Evolutionary conservation across 2,888 invertebrate species (phyloP), one percentile per base, ranked within the genome.

Genomic region (Drosophila flavopinicola): DNA sequence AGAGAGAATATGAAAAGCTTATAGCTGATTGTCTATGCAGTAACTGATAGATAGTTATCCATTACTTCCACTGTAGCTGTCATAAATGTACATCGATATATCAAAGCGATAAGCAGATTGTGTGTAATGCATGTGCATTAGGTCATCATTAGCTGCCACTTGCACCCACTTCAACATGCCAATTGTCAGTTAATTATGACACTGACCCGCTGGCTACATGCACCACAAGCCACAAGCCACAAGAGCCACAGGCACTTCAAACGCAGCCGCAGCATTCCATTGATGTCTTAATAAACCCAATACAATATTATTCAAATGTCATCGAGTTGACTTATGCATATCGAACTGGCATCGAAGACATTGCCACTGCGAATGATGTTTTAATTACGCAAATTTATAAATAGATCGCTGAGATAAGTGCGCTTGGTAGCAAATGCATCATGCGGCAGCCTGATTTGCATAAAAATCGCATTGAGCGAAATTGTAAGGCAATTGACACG

Each of bases 321-420:
- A 67, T 44, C 17, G 3, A 30, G 20, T 44, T 20, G 78, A 80
- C 60, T 69, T 76, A 41, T 70, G 71, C 71, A 64, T 57, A 70
- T 56, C 58, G 42, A 20, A 17, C 27, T 45, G 58, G 33, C 70
- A 70, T 67, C 20, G 58, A 75, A 11, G 29, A 42, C 29, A 42
- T 11, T 42, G 20, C 20, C 20, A 44, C 11, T 20, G 15, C 56
- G 48, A 71, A 71, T 78, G 87, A 86, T 73, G 60, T 80, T 86
- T 85, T 78, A 86, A 85, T 86, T 87, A 66, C 85, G 82, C 74
- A 69, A 76, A 76, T 78, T 68, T 82, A 82, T 78, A 70, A 74
- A 78, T 72, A 85, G 78, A 71, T 82, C 33, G 56, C 60, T 75
- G 73, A 75, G 87, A 82, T 86, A 80, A 75, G 72, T 17, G 54